Conservation (phyloP, 2,113 vertebrate genomes). For the Stictonetta naevosa region DNA sequence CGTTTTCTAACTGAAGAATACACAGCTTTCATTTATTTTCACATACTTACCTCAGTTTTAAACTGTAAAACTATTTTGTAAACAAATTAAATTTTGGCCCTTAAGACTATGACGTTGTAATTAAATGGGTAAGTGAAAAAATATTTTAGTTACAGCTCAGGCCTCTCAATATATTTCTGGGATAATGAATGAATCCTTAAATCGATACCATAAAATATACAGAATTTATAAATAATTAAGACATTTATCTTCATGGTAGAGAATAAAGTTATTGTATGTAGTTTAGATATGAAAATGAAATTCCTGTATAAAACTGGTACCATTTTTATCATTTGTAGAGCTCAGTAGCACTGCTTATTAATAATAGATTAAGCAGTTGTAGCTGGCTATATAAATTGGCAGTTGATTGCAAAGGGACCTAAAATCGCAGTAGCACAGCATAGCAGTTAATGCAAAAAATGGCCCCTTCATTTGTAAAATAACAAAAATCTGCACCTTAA, state of each 20-base stretch:
- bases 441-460: conserved; percentile 70
- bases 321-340: conserved; percentile 73
- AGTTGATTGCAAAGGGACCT: conserved; percentile 71
- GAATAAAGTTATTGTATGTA: conserved; percentile 70
- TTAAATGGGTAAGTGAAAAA: conserved; percentile 71
- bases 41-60: conserved; percentile 16
- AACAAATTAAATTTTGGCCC: conserved; percentile 53
- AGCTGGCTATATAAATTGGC: conserved; percentile 74
- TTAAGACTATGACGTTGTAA: conserved; percentile 45
- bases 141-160: conserved; percentile 72
- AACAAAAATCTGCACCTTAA: conserved; percentile 67
- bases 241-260: conserved; percentile 73
- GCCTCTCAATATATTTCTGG: conserved; percentile 58
- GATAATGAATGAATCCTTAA: conserved; percentile 72
- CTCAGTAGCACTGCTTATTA: conserved; percentile 74
- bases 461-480: conserved; percentile 66
- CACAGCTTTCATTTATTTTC: conserved; percentile 30
- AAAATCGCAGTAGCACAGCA: conserved; percentile 63
- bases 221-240: conserved; percentile 77
- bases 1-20: conserved; percentile 6
- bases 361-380: conserved; percentile 77
- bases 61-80: conserved; percentile 17
- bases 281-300: conserved; percentile 74
- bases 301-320: conserved; percentile 64
- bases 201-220: conserved; percentile 65